Conservation (phyloP, 2,113 vertebrate species). For the Tretioscincus oriximinensis region DNA sequence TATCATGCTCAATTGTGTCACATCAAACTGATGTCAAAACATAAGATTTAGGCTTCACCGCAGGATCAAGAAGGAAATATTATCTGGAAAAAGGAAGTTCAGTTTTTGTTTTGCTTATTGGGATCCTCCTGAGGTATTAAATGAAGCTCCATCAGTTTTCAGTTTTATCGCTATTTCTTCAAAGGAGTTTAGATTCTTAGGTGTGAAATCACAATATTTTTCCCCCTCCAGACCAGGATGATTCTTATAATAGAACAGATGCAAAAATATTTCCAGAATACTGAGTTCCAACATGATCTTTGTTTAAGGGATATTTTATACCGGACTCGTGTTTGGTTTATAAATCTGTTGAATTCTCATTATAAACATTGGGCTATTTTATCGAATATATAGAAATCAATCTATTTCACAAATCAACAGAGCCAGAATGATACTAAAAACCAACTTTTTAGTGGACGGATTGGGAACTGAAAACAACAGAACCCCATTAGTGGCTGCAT, state of each 20-base stretch:
- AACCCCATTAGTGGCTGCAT: no score
- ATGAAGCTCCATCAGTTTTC: not conserved
- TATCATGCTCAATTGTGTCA: conserved; percentile 16
- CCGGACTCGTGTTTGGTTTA: no score
- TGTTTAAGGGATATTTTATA: no score
- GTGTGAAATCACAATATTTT: not conserved
- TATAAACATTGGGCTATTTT: no score
- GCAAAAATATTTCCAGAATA: no score
- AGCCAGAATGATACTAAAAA: no score
- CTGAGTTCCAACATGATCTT: no score
- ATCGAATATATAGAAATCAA: no score
- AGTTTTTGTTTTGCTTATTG: not conserved
- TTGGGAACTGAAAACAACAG: no score
- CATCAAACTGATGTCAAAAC: conserved; percentile 23
- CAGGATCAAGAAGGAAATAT: conserved; percentile 9
- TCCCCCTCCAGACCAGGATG: not conserved
- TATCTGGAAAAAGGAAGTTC: not conserved
- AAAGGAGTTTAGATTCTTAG: not conserved
- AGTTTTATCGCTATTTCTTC: not conserved
- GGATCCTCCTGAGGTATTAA: not conserved
- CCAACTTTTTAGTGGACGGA: no score
- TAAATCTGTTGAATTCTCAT: no score
- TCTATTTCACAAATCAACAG: no score
- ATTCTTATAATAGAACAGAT: not conserved
- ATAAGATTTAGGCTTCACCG: conserved; percentile 11